Evolutionary conservation across 2,797 vertebrate species (phyloP).

Genomic region (Champsocephalus esox): DNA sequence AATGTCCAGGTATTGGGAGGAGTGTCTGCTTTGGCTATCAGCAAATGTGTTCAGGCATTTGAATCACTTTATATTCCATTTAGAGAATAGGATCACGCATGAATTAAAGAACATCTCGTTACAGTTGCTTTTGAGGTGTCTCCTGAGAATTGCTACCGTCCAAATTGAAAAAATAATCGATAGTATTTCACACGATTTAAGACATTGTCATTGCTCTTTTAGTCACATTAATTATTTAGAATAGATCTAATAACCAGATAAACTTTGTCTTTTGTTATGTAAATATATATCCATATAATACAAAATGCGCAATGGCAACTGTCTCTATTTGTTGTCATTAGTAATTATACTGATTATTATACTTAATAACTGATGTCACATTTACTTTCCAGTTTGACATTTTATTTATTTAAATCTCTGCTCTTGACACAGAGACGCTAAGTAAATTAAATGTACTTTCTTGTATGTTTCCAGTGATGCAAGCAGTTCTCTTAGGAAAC

Average conservation of each 20-base stretch:
- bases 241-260: slow-evolving; percentile 18
- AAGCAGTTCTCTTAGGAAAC: slow-evolving; percentile 30
- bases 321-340: not conserved
- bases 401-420: not conserved
- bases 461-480: slow-evolving; percentile 26
- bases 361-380: slow-evolving; percentile 7
- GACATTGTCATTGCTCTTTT: slow-evolving; percentile 59
- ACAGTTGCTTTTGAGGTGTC: slow-evolving; percentile 71
- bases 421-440: slow-evolving; percentile 10
- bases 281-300: not conserved
- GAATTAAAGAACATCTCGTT: slow-evolving; percentile 79
- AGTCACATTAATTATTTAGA: slow-evolving; percentile 50
- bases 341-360: not conserved
- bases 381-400: slow-evolving; percentile 1
- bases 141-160: slow-evolving; percentile 65
- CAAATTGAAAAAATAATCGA: slow-evolving; percentile 73
- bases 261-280: not conserved
- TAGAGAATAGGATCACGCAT: slow-evolving; percentile 74
- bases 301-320: not conserved
- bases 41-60: slow-evolving; percentile 72
- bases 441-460: slow-evolving; percentile 25
- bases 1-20: slow-evolving; percentile 68
- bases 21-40: slow-evolving; percentile 63
- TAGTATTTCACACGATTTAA: slow-evolving; percentile 74
- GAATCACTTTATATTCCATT: slow-evolving; percentile 85